A percentile compares a stretch with the other conserved stretches of the same genome.
Conservation (phyloP, 2,113 vertebrate genomes). For the Caretta caretta region DNA sequence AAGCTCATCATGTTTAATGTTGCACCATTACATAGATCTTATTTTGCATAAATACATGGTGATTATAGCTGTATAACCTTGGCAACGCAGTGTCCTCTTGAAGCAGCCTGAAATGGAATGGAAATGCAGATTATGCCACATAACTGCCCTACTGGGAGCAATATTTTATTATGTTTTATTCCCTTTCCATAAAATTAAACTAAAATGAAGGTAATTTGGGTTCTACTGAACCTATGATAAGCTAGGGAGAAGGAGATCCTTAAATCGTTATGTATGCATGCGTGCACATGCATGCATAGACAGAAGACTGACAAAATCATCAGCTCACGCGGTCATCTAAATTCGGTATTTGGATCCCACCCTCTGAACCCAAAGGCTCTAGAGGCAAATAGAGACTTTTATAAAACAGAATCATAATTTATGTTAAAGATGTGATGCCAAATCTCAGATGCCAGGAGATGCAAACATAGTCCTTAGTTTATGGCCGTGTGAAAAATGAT, state of each 20-base stretch:
- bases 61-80: slow-evolving; percentile 72
- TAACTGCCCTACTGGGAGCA: slow-evolving; percentile 66
- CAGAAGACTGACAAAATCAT: not conserved
- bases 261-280: not conserved
- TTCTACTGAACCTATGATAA: slow-evolving; percentile 47
- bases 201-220: slow-evolving; percentile 63
- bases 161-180: slow-evolving; percentile 76
- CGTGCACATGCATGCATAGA: not conserved
- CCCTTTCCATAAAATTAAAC: slow-evolving; percentile 68
- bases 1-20: slow-evolving; percentile 12
- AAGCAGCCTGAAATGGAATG: slow-evolving; percentile 68
- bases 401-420: not conserved
- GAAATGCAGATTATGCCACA: slow-evolving; percentile 67
- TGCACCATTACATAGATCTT: slow-evolving; percentile 63
- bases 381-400: slow-evolving; percentile 1
- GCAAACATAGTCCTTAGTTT: not conserved
- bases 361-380: not conserved
- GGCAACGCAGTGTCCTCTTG: slow-evolving; percentile 68
- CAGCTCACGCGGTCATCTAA: not conserved
- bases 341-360: not conserved
- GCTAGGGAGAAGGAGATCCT: slow-evolving; percentile 6
- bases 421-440: not conserved
- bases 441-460: slow-evolving; percentile 11
- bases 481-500: not conserved
- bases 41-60: slow-evolving; percentile 63